Base-by-base conservation (phyloP, 1,140 invertebrate species). In the Brevipalpus yothersi region DNA sequence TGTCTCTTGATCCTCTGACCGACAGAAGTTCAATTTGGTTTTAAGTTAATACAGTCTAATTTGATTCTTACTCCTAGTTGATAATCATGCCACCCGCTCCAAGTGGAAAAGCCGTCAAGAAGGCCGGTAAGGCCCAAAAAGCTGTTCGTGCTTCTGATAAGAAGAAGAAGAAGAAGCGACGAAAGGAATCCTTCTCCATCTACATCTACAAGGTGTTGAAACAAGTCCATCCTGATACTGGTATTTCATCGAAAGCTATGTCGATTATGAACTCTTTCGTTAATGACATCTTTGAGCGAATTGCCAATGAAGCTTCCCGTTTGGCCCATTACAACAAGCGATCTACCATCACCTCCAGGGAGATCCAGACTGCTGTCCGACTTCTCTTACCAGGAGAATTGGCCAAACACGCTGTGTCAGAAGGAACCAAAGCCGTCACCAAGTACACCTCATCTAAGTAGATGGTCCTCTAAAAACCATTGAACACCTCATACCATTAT, bases 311-410 rank as follows among this genome's bases (percentile, higher is more conserved):
- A 69, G 73, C 80, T 2, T 80, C 78, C 12, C 75, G 79, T 65
- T 67, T 84, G 60, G 76, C 79, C 10, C 79, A 82, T 62, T 81
- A 82, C 72, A 83, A 81, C 71, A 83, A 83, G 68, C 69, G 76
- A 1, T 77, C 76, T 2, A 76, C 71, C 45, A 77, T 78, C 64
- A 77, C 74, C 17, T 73, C 69, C 61, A 68, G 76, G 61, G 78
- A 80, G 67, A 76, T 80, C 56, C 77, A 80, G 64, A 78, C 78
- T 13, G 75, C 78, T 54, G 77, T 77, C 31, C 68, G 78, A 47
- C 70, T 80, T 7, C 65, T 80, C 19, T 66, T 80, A 40, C 77
- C 78, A 15, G 78, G 79, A 60, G 78, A 80, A 65, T 69, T 80
- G 64, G 75, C 76, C 60, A 78, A 78, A 61, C 77, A 79, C 67